A percentile compares a stretch with the other conserved stretches of the same genome.
These are phyloP conservation scores for Caenorhabditis briggsae DNA, from an alignment of 1,140 invertebrate genomes.

Conservation along the genomic window DNA sequence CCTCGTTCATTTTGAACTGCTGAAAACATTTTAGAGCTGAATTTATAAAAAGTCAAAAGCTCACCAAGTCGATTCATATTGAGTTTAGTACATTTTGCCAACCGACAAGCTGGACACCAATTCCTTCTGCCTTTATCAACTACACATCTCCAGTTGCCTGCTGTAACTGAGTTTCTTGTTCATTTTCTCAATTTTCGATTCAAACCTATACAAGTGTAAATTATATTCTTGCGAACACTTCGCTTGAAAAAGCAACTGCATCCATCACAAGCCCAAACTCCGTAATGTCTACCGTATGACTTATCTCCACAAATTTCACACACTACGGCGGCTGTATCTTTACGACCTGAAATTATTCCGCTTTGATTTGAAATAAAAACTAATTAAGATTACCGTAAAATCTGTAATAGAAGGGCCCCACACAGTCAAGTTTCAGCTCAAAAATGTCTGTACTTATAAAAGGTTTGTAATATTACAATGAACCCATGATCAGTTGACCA, in stretches of 20 bases:
- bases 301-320: conserved; percentile 96
- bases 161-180: conserved; percentile 78
- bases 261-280: conserved; percentile 95
- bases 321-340: conserved; percentile 82
- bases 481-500: too few relatives aligned
- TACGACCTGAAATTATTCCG: conserved; percentile 80
- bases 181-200: conserved; percentile 42
- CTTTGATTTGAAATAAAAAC: neutral
- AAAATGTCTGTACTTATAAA: too few relatives aligned
- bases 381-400: neutral
- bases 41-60: neutral
- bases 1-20: conserved; percentile 87
- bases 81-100: conserved; percentile 80
- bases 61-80: conserved; percentile 67
- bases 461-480: too few relatives aligned
- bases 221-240: conserved; percentile 83
- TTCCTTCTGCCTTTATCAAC: conserved; percentile 88
- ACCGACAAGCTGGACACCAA: conserved; percentile 88
- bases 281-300: conserved; percentile 96
- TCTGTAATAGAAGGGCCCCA: neutral
- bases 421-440: too few relatives aligned
- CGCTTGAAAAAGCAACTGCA: conserved; percentile 90
- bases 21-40: conserved; percentile 60
- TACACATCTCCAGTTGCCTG: conserved; percentile 84
- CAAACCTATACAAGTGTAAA: conserved; percentile 86